Evolutionary conservation across 1,140 invertebrate species (phyloP), one percentile per base, ranked within the genome.

Genomic region (Heliconius nattereri): DNA sequence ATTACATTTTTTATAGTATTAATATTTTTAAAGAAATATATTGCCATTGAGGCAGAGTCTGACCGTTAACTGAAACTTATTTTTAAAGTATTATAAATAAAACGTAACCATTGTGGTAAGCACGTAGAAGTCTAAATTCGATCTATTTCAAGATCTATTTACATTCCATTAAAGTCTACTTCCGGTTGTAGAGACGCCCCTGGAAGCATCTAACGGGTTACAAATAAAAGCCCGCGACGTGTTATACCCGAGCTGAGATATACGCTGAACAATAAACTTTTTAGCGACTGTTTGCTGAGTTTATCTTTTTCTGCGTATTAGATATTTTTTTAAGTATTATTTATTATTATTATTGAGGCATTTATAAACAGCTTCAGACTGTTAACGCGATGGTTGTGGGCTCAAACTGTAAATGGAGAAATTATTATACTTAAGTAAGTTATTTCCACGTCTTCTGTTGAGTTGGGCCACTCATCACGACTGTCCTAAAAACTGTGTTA

Each of bases 191-290:
- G 54, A 3, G n/a, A 60, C 20, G 11, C 54, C 54, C 8, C 20
- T 5, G n/a, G 20, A 9, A 23, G n/a, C n/a, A 3, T 9, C 54
- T 26, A 60, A 7, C 54, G 54, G 20, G n/a, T 11, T 60, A 23
- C n/a, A 60, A 60, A 60, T 11, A 11, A 26, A 60, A 60, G 20
- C 54, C 20, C 8, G 54, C 54, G 54, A 57, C n/a, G n/a, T 57
- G 5, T 20, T 54, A 57, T 2, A n/a, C 11, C 54, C 20, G 54
- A 54, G n/a, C 54, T 23, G 54, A 60, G n/a, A 60, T 23, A n/a
- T 3, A n/a, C n/a, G 54, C 54, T 60, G 54, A 60, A 60, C 54
- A 23, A 60, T 60, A 60, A n/a, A 60, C 54, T 60, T 60, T 60
- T 60, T 60, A 26, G n/a, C 54, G n/a, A 60, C 20, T 60, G 26